Conservation (phyloP, 2,797 vertebrate genomes). For the Cossypha caffra region DNA sequence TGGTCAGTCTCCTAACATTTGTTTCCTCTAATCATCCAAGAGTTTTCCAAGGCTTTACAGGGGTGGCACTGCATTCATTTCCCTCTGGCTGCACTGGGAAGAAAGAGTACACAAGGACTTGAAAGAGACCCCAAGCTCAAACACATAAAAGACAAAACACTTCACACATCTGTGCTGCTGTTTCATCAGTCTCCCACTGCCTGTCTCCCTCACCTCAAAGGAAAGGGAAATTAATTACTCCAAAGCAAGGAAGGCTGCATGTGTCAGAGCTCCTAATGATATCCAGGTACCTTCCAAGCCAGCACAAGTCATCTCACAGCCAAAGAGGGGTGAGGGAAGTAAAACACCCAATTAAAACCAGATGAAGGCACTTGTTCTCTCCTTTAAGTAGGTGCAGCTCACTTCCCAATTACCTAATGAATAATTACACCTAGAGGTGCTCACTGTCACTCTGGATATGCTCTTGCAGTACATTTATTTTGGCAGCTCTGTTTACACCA, state of each 20-base stretch:
- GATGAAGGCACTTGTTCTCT: not conserved
- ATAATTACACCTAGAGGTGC: not conserved
- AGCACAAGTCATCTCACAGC: not conserved
- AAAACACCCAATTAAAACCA: not conserved
- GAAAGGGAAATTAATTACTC: not conserved
- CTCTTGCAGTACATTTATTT: accelerated
- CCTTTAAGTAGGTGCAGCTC: not conserved
- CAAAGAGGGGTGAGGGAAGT: accelerated
- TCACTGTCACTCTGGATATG: not conserved
- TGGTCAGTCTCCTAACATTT: not conserved
- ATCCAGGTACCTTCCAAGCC: accelerated
- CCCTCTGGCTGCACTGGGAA: not conserved
- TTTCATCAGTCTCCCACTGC: not conserved
- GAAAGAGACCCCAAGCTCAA: not conserved
- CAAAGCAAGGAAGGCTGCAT: not conserved
- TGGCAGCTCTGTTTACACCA: not conserved
- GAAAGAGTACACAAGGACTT: not conserved
- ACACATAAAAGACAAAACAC: not conserved
- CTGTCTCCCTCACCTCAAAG: not conserved
- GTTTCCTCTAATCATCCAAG: not conserved
- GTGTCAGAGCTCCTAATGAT: not conserved
- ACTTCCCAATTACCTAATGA: not conserved
- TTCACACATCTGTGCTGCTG: not conserved
- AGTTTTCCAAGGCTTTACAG: not conserved
- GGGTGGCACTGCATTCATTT: not conserved